Conservation (phyloP, 2,888 invertebrate species). For the Lycocerus yunnanus region DNA sequence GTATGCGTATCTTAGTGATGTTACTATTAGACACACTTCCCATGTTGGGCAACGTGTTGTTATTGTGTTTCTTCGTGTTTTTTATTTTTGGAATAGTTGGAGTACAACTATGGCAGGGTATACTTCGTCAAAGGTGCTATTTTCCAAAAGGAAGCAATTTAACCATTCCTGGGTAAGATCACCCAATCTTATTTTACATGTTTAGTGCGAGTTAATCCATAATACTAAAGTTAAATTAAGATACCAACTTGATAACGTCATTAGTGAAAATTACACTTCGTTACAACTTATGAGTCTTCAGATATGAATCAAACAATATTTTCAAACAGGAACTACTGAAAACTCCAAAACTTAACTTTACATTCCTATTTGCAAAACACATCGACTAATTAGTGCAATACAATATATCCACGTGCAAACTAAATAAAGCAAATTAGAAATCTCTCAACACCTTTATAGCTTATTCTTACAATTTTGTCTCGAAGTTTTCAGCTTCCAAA, state of each 20-base stretch:
- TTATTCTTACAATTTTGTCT: neutral
- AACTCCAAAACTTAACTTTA: neutral
- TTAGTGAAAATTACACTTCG: slow-evolving; percentile 4
- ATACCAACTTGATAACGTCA: neutral
- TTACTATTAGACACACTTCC: slow-evolving; percentile 96
- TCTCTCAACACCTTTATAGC: neutral
- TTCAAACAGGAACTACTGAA: neutral
- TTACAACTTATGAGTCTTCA: neutral
- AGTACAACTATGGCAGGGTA: slow-evolving; percentile 99
- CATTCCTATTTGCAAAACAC: neutral
- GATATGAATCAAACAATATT: neutral
- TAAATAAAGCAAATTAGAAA: neutral
- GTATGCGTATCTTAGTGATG: slow-evolving; percentile 99
- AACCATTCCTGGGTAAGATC: slow-evolving; percentile 76
- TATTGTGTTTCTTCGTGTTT: slow-evolving; percentile 99
- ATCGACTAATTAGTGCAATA: neutral
- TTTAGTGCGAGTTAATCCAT: neutral
- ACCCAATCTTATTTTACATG: neutral
- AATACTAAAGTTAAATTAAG: neutral
- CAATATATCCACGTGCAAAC: neutral
- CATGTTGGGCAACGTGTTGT: slow-evolving; percentile 98
- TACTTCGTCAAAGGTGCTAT: slow-evolving; percentile 92
- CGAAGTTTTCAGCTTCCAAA: neutral
- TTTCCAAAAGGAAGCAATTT: slow-evolving; percentile 54
- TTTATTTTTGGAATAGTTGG: slow-evolving; percentile 99